Evolutionary conservation across 2,113 vertebrate species (phyloP), one percentile per base, ranked within the genome.

Genomic region (Mustela nigripes): DNA sequence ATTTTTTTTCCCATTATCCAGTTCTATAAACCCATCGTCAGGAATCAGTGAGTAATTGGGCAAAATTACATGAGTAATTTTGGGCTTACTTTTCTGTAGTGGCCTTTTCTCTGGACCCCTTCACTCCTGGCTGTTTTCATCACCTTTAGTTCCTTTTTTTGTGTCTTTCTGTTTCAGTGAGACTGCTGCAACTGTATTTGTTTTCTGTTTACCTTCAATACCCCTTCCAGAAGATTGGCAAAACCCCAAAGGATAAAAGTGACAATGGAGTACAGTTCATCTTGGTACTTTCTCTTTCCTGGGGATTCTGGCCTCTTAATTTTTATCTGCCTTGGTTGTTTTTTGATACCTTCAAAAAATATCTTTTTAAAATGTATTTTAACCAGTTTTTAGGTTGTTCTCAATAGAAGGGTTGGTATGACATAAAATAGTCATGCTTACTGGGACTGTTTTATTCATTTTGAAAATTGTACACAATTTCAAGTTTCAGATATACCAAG

Each of bases 321-420:
- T 76, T 18, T 81, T 39, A 80, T 62, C 5, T 69, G 9, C 48
- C 18, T 89, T 81, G 16, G 2, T 36, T 67, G 33, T 39, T 86
- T 53, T 85, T 8, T 36, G 65, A 83, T n/a, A 19, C 16, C 5
- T 93, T 89, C 58, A 71, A 91, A 74, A 95, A 78, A 7, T 42
- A 12, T 78, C 39, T 39, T 73, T 93, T 69, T 9, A 91, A 82
- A 93, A 91, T 86, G 16, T 31, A 33, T 50, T 92, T 92, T 76
- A 36, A 85, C 15, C 24, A 45, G 45, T 24, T 86, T 81, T 82
- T 87, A 42, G 19, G 1, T 67, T 91, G 19, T 88, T 84, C 11
- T 93, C 56, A 93, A 7, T 24, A 82, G 39, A 28, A 91, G 3
- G 26, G 12, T 56, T 91, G 79, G 19, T 67, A 11, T 50, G 69